These are phyloP conservation scores for Haliaeetus leucogaster DNA, from an alignment of 2,113 vertebrate species.

Conservation along the genomic window DNA sequence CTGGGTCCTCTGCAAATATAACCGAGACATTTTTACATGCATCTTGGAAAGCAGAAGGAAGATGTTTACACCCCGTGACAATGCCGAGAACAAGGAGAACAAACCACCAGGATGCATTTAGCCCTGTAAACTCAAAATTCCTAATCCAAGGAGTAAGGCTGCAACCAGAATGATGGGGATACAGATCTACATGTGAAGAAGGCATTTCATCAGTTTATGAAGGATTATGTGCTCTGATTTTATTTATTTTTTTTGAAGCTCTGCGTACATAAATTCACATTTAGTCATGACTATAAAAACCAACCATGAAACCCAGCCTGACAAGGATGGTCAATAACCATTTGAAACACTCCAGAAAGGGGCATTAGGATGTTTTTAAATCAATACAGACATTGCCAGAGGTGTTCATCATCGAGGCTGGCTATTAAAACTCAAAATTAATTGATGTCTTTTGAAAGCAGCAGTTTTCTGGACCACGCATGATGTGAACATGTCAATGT, in stretches of 20 bases:
- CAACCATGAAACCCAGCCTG: not conserved
- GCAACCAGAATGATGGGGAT: rapidly evolving
- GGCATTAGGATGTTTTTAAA: not conserved
- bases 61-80: not conserved
- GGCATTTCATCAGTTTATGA: not conserved
- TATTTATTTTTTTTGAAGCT: not conserved
- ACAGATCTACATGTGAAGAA: rapidly evolving
- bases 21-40: not conserved
- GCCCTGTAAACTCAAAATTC: rapidly evolving
- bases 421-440: not conserved
- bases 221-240: rapidly evolving
- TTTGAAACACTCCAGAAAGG: not conserved
- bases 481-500: not conserved
- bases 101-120: not conserved
- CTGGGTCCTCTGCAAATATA: rapidly evolving
- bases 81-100: not conserved
- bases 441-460: not conserved
- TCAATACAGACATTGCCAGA: not conserved
- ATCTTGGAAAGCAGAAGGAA: not conserved
- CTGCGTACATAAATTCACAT: not conserved
- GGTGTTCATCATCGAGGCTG: not conserved
- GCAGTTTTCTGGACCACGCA: not conserved
- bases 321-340: not conserved
- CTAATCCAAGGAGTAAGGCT: not conserved
- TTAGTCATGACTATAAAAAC: not conserved